phyloP scores from a whole-genome alignment of 1,140 invertebrate species.

The Antheraea pernyi region DNA sequence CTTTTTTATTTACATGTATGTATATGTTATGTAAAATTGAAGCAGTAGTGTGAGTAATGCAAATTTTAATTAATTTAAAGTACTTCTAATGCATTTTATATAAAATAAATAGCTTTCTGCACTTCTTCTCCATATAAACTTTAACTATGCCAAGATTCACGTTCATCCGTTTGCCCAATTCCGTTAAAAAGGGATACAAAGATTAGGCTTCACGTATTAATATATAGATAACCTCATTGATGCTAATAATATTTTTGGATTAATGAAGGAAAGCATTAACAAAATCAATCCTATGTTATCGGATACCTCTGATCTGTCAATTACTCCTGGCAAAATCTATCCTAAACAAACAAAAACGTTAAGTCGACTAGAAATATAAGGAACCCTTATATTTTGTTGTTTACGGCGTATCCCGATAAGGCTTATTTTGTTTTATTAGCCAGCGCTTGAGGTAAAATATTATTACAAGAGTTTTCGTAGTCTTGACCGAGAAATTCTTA shows the following conservation, averaged over 20 bases:
- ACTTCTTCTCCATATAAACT: no score
- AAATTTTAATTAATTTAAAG: no score
- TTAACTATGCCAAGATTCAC: no score
- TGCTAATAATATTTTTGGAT: not conserved
- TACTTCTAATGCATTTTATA: no score
- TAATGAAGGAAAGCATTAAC: slow-evolving; percentile 3
- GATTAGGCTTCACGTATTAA: no score
- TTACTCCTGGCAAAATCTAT: slow-evolving; percentile 41
- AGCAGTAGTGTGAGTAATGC: no score
- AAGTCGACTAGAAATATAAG: slow-evolving; percentile 40
- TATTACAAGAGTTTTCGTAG: slow-evolving; percentile 18
- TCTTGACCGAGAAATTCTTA: slow-evolving; percentile 10
- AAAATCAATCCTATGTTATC: slow-evolving; percentile 8
- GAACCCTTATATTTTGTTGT: slow-evolving; percentile 21
- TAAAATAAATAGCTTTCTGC: no score
- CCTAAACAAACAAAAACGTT: slow-evolving; percentile 47
- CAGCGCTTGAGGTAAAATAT: slow-evolving; percentile 23
- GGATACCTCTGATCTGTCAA: slow-evolving; percentile 48
- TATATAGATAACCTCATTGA: not conserved
- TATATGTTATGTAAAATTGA: no score
- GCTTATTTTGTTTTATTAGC: slow-evolving; percentile 29
- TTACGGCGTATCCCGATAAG: slow-evolving; percentile 21
- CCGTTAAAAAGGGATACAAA: no score
- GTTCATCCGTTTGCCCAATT: no score
- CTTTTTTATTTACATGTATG: no score